Evolutionary conservation across 2,888 invertebrate genomes (phyloP).

Genomic region (Drosophila seclusa): DNA sequence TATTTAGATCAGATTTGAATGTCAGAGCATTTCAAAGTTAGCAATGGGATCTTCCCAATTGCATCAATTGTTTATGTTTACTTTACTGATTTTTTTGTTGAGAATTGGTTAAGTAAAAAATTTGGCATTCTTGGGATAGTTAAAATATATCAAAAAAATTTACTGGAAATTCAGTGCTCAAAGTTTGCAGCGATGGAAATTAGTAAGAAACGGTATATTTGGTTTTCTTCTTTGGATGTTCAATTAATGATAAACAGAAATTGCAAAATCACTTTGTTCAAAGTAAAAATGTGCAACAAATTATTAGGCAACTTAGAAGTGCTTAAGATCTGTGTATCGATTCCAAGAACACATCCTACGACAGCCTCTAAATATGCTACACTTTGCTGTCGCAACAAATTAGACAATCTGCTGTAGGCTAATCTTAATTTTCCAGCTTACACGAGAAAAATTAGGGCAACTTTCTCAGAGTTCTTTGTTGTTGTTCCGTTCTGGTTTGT

Average conservation of each 20-base stretch:
- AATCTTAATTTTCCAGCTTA: neutral
- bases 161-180: neutral
- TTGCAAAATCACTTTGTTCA: neutral
- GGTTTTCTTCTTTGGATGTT: neutral
- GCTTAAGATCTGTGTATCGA: neutral
- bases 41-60: neutral
- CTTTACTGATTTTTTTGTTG: neutral
- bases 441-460: slow-evolving; percentile 3
- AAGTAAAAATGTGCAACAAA: neutral
- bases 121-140: neutral
- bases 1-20: neutral
- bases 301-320: neutral
- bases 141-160: neutral
- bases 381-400: slow-evolving; percentile 4
- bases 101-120: neutral
- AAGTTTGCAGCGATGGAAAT: slow-evolving; percentile 6
- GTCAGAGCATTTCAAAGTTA: neutral
- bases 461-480: slow-evolving; percentile 33
- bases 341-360: slow-evolving; percentile 1
- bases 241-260: slow-evolving; percentile 17
- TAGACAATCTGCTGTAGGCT: neutral
- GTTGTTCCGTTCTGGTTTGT: slow-evolving; percentile 13
- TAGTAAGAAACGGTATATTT: slow-evolving; percentile 11
- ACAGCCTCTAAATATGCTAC: slow-evolving; percentile 53
- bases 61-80: neutral